Evolutionary conservation across 2,113 vertebrate genomes (phyloP), one percentile per base, ranked within the genome.

Genomic region (Tragulus kanchil): DNA sequence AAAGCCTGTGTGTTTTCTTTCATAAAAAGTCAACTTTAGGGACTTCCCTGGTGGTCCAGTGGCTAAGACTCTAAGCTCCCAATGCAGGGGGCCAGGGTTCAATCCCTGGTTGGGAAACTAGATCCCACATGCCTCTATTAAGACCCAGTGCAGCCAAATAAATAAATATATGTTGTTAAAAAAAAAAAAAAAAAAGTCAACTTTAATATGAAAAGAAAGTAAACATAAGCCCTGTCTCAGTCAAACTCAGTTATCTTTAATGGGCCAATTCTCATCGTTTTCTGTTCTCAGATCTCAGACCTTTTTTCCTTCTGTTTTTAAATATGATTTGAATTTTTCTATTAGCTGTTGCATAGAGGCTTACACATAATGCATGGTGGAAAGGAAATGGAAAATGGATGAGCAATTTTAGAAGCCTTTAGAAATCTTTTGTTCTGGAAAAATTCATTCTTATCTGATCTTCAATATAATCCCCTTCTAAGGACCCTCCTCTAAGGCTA

Each of bases 401-500:
- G 48, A 58, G 17, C 26, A 83, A 4, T 93, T 81, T 79, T 31
- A 88, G 42, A 93, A 62, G 62, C 77, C 69, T 95, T 94, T 89
- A 67, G 61, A 94, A 93, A 88, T 90, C 78, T 78, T 96, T 94
- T 96, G n/a, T 93, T 81, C 85, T 90, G 81, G 67, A 88, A 96
- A 91, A 94, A 54, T 45, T 62, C 21, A 56, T 93, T 94, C 26
- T 78, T 16, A 69, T 93, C 89, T 92, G 50, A 61, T 94, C 65
- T 95, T 48, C 5, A 1, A 12, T 88, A 25, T 85, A 69, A 90
- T 94, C 81, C 26, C 45, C 50, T 84, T 77, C n/a, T 84, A 67
- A 95, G 92, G 52, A 36, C 48, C 31, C 58, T 90, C 25, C 21
- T 59, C 26, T 36, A 64, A 95, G 71, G 7, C 58, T 78, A 42